A percentile compares a stretch with the other conserved stretches of the same genome.
Evolutionary conservation across 2,888 invertebrate species (phyloP).

Genomic region (Hypercompe scribonia): DNA sequence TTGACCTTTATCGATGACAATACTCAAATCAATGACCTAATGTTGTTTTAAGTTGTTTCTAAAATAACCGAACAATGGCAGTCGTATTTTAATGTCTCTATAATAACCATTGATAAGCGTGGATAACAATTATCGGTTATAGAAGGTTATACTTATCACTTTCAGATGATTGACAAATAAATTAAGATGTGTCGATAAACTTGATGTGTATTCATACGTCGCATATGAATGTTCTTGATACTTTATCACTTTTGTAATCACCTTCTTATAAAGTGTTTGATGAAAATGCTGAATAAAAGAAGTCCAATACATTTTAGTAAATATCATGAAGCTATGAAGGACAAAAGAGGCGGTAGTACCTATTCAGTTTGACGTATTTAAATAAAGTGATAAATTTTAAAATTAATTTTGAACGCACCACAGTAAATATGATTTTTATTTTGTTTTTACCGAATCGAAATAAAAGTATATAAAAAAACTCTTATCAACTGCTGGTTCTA

Average conservation of each 20-base stretch:
- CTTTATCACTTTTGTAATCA: conserved; percentile 20
- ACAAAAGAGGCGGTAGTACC: neutral
- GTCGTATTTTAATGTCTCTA: conserved; percentile 15
- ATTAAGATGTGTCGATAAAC: conserved; percentile 32
- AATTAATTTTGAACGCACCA: too few species aligned
- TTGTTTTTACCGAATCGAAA: too few species aligned
- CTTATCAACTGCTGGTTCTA: neutral
- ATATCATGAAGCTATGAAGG: neutral
- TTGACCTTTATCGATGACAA: conserved; percentile 13
- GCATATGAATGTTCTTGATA: neutral
- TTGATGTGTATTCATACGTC: conserved; percentile 18
- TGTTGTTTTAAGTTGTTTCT: conserved; percentile 6
- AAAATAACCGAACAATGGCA: conserved; percentile 16
- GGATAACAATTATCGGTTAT: conserved; percentile 15
- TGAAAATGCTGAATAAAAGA: neutral
- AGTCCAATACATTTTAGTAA: neutral
- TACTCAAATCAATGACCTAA: too few species aligned
- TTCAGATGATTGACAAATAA: conserved; percentile 23
- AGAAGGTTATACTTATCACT: conserved; percentile 18
- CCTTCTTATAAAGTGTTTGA: conserved; percentile 22
- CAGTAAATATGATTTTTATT: too few species aligned
- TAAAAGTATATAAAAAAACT: neutral
- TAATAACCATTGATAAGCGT: conserved; percentile 19
- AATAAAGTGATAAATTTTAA: too few species aligned
- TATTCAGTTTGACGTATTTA: neutral